Evolutionary conservation across 2,888 invertebrate genomes (phyloP), one percentile per base, ranked within the genome.

Genomic region (Glaucopsyche alexis): DNA sequence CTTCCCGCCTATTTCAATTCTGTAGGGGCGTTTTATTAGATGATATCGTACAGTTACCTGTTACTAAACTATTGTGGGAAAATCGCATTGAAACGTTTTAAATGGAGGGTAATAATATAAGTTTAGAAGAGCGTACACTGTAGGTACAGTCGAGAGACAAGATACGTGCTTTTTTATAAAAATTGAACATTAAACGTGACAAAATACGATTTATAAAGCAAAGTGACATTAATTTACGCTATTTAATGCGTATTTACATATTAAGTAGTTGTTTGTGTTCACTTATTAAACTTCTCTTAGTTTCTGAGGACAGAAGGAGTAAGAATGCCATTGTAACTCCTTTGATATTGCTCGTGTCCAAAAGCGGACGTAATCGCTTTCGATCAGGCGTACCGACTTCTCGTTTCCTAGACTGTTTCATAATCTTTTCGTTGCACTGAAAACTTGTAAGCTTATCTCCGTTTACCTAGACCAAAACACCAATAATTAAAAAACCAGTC

Each of bases 1-100:
- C 74, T 75, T 74, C 72, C 75, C 76, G 76, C 78, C 76, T 78
- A 74, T 76, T 76, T 72, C 72, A 74, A 76, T 77, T 77, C 50
- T 67, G 16, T 16, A 38, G 69, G 69, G 69, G 49, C 38, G 69
- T 47, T 49, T 47, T 69, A 69, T 69, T 47, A 47, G 49, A 69
- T 69, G 49, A 69, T 69, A 69, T 47, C 47, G 69, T 1, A 29
- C 64, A 69, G 69, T 69, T 69, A 69, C 69, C 69, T 69, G 69
- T 49, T 19, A 16, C 13, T 67, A 45, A 67, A 45, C 45, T 19
- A 19, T 45, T 69, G 69, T 69, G 69, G 47, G 69, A 69, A 69
- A 69, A 45, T 47, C 47, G 47, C 47, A 47, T 11, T 11, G 47
- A 13, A 29, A 13, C 55, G 19, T 19, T 38, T 60, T 60, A 13